Conservation (phyloP, 2,113 vertebrate species). For the crab-eating macaque (Macaca fascicularis) region T2T-MFA8v1.1 NC_088379.1:157918501-157919000, state of each 20-base stretch:
- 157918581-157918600: not conserved
- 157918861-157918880: not conserved
- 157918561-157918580: not conserved
- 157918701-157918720: not conserved
- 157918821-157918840: not conserved
- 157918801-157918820: not conserved
- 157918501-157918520: not conserved
- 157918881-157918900: not conserved
- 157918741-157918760: not conserved
- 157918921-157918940: not conserved
- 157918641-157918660: constrained; percentile 53
- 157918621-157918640: constrained; percentile 23
- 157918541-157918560: constrained; percentile 4
- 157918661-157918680: not conserved
- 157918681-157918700: not conserved
- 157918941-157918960: not conserved
- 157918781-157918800: not conserved
- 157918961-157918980: not conserved
- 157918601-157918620: constrained; percentile 26
- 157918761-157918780: not conserved
- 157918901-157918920: not conserved
- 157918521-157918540: not conserved
- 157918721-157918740: not conserved
- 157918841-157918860: accelerated
- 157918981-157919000: not conserved